Conservation (phyloP, 2,797 vertebrate species). For the Cheirogaleus major region DNA sequence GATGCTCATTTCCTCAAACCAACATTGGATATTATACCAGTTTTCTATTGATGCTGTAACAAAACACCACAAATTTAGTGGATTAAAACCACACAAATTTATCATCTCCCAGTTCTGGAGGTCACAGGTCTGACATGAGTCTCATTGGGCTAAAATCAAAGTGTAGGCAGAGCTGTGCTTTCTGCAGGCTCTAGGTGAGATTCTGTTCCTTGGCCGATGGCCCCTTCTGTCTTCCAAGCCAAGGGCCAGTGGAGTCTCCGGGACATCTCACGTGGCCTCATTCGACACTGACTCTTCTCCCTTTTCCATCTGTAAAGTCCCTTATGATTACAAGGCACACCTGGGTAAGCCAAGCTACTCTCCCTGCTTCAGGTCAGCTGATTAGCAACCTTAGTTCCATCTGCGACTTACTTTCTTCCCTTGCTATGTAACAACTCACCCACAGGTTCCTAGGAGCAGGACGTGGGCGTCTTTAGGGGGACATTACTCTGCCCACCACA, state of each 20-base stretch:
- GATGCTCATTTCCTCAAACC: background rate
- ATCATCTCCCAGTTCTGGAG: background rate
- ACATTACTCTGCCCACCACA: background rate
- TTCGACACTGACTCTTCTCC: background rate
- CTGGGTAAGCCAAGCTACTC: background rate
- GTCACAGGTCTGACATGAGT: background rate
- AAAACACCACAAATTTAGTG: background rate
- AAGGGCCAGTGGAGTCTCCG: background rate
- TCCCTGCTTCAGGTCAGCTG: background rate
- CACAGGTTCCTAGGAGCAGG: background rate
- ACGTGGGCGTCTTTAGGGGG: no score
- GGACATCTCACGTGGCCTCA: background rate
- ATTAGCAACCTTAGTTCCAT: background rate
- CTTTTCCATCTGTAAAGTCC: background rate
- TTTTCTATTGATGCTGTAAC: background rate
- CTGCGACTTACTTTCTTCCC: background rate
- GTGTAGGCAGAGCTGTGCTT: background rate
- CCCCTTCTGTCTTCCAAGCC: background rate
- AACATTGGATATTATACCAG: background rate
- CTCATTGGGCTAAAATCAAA: background rate
- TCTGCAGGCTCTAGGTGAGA: background rate
- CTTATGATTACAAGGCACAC: background rate
- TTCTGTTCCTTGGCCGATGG: rapidly evolving
- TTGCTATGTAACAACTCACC: rapidly evolving
- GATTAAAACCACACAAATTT: background rate